These are phyloP conservation scores for Cryptocheilus praepositus DNA, from an alignment of 2,888 invertebrate species.

Conservation along the genomic window DNA sequence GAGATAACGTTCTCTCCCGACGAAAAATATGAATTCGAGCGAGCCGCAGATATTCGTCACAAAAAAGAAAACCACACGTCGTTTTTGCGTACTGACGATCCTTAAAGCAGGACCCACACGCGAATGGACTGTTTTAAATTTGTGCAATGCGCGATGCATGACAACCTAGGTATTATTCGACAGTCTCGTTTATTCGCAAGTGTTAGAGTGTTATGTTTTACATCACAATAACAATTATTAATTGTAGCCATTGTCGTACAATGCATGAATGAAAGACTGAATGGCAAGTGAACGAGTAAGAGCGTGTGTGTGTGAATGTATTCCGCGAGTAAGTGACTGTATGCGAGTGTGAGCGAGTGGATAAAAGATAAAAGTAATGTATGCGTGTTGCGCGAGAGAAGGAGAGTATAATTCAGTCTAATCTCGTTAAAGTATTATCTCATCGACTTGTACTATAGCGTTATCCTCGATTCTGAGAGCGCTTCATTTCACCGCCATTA, in stretches of 20 bases:
- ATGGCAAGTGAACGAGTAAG: constrained; percentile 26
- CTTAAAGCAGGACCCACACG: constrained; percentile 14
- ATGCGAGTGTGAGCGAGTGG: constrained; percentile 24
- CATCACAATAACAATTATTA: constrained; percentile 64
- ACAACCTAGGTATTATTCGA: constrained; percentile 51
- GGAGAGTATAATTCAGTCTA: constrained; percentile 56
- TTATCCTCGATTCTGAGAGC: constrained; percentile 54
- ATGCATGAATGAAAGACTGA: constrained; percentile 27
- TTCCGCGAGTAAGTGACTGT: constrained; percentile 9
- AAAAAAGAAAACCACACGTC: constrained; percentile 24
- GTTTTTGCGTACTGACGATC: constrained; percentile 17
- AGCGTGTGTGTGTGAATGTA: constrained; percentile 39
- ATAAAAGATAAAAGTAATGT: constrained; percentile 33
- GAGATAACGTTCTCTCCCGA: neutral
- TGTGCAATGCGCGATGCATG: constrained; percentile 53
- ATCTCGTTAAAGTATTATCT: constrained; percentile 71
- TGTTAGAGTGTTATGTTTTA: constrained; percentile 56
- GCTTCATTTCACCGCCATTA: constrained; percentile 59
- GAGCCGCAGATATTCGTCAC: constrained; percentile 14
- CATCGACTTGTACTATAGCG: constrained; percentile 70
- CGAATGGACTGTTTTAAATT: constrained; percentile 22
- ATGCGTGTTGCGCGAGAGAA: constrained; percentile 36
- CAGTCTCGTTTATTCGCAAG: constrained; percentile 50
- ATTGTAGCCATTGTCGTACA: constrained; percentile 59
- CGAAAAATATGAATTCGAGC: neutral